Percentiles rank a stretch among this genome's conserved stretches.
These are phyloP conservation scores for Zophobas atratus DNA, from an alignment of 1,140 invertebrate genomes.

Conservation along the genomic window DNA sequence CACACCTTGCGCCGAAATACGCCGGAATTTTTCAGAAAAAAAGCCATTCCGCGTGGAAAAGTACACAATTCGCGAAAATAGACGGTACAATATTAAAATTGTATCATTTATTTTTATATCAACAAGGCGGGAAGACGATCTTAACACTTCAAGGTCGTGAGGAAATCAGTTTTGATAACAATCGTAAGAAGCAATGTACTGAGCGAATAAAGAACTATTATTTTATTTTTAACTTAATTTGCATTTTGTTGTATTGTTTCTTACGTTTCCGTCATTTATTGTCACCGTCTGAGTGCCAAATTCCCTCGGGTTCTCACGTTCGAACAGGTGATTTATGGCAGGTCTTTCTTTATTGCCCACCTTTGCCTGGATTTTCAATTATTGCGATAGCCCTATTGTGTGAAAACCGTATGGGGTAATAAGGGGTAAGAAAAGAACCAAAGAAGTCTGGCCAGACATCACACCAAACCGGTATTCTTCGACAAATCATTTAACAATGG, in stretches of 20 bases:
- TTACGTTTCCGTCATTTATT: neutral
- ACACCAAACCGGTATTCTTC: constrained; percentile 27
- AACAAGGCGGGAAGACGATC: constrained; percentile 57
- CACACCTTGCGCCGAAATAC: constrained; percentile 1
- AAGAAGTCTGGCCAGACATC: constrained; percentile 9
- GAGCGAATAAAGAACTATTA: constrained; percentile 34
- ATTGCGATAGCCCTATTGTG: constrained; percentile 26
- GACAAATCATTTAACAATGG: constrained; percentile 1
- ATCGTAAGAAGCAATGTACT: constrained; percentile 29
- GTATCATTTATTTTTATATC: constrained; percentile 43
- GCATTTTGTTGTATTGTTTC: constrained; percentile 8
- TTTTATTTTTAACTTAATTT: constrained; percentile 33
- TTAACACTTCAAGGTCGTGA: constrained; percentile 57
- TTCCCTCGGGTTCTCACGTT: neutral
- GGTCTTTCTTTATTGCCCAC: constrained; percentile 25
- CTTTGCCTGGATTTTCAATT: constrained; percentile 37
- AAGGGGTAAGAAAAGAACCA: constrained; percentile 23
- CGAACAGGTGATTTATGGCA: constrained; percentile 28
- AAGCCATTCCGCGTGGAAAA: neutral
- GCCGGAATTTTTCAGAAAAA: constrained; percentile 3
- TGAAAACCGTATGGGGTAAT: constrained; percentile 34
- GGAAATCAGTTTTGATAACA: constrained; percentile 59
- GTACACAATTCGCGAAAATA: constrained; percentile 24
- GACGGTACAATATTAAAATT: constrained; percentile 24
- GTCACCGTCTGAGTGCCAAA: neutral